Evolutionary conservation across 2,797 vertebrate species (phyloP).

Genomic region (Orestias chungarensis): DNA sequence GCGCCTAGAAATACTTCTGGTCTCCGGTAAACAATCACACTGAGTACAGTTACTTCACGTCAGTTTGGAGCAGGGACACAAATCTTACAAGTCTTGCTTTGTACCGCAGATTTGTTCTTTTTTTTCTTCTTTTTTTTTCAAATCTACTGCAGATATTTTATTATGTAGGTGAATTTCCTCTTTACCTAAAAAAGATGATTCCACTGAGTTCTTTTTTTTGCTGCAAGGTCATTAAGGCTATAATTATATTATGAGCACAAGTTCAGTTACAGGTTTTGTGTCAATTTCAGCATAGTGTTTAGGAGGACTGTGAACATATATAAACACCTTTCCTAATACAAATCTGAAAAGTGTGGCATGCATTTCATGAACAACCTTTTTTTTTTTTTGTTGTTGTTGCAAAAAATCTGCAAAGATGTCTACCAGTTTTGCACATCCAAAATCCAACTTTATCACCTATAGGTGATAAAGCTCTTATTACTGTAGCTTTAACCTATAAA

Average conservation of each 20-base stretch:
- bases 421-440: background rate
- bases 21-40: conserved; percentile 51
- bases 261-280: conserved; percentile 6
- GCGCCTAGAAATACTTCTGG: conserved; percentile 64
- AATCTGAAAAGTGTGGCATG: background rate
- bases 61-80: background rate
- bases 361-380: background rate
- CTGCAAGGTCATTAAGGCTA: background rate
- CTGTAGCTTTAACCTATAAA: too few relatives aligned
- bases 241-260: conserved; percentile 3
- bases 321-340: background rate
- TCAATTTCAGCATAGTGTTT: conserved; percentile 6
- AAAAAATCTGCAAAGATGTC: too few relatives aligned
- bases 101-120: conserved; percentile 6
- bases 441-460: background rate
- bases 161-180: too few relatives aligned
- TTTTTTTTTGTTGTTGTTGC: background rate
- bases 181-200: too few relatives aligned
- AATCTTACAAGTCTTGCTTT: too few relatives aligned
- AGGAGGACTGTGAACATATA: background rate
- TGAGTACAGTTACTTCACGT: conserved; percentile 14
- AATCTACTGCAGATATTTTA: conserved; percentile 5
- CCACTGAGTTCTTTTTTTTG: background rate
- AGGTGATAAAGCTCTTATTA: too few relatives aligned
- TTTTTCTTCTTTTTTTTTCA: background rate